Percentiles rank a stretch among this genome's conserved stretches.
Evolutionary conservation across 2,113 vertebrate genomes (phyloP).

Genomic region (Barnardius zonarius): DNA sequence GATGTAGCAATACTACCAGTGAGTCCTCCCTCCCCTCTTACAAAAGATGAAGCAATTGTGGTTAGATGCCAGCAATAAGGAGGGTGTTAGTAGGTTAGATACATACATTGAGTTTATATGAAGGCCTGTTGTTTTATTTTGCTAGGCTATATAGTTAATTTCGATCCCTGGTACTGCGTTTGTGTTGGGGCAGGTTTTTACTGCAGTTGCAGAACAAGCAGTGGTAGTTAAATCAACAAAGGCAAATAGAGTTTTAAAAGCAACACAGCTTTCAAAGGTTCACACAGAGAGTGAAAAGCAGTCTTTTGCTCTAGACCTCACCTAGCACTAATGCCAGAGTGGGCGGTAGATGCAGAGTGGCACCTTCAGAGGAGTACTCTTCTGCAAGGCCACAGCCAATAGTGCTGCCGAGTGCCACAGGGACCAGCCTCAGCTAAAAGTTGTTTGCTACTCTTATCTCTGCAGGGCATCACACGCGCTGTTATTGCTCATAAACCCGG

Average conservation of each 20-base stretch:
- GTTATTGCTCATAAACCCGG: not conserved
- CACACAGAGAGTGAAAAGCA: not conserved
- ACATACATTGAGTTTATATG: not conserved
- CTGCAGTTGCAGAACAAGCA: not conserved
- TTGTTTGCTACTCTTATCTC: not conserved
- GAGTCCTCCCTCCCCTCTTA: not conserved
- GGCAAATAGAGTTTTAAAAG: not conserved
- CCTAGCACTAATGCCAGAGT: not conserved
- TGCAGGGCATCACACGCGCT: not conserved
- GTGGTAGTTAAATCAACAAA: not conserved
- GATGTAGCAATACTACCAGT: not conserved
- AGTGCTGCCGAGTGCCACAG: fast-evolving
- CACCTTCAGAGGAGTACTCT: not conserved
- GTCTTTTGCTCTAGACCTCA: not conserved
- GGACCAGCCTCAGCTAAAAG: not conserved
- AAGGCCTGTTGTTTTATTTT: not conserved
- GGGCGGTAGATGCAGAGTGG: not conserved
- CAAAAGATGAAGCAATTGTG: not conserved
- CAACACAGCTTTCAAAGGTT: not conserved
- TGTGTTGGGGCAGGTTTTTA: not conserved
- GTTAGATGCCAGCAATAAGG: not conserved
- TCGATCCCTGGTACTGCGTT: not conserved
- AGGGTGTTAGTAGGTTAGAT: not conserved
- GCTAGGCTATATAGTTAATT: not conserved
- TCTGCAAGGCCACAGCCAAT: not conserved